Base-by-base conservation (phyloP, 2,888 invertebrate genomes). In the Crematogaster levior region DNA sequence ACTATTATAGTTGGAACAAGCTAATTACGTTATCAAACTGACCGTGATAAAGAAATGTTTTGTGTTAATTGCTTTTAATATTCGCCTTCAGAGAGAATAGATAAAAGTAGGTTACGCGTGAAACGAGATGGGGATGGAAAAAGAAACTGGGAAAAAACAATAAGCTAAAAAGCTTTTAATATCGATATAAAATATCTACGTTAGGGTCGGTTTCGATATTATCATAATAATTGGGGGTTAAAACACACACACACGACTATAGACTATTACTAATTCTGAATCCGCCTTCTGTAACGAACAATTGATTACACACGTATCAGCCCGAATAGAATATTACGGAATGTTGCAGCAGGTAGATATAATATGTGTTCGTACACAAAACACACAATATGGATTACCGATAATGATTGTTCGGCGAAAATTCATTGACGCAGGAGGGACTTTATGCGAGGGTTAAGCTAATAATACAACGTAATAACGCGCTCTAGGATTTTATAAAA, bases 371-470 rank as follows among this genome's bases (percentile, higher is more conserved):
- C n/a, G 56, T 79, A 58, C 34, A 79, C 68, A 79, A 77, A 68
- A 79, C 56, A 79, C 77, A 66, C 46, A 46, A 66, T 79, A 79
- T 79, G 24, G 56, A 79, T 79, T 68, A 79, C 46, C 77, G 68
- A 79, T 79, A 79, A 79, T 79, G 68, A 68, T 79, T 79, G 77
- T 79, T 79, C 43, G 66, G 12, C 43, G 56, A 79, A 68, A 79
- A 68, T 79, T 56, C 56, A 79, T 68, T 77, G 77, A 58, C 68
- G 68, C 40, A 46, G 68, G 43, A n/a, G 56, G n/a, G 68, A 34
- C 77, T 79, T 68, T 79, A 68, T 79, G 43, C 24, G 77, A 56
- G 68, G 68, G 77, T 79, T 68, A 79, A 34, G 43, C 51, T 79
- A 79, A 79, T 56, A 56, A 79, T 79, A 68, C 21, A 58, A 68